Evolutionary conservation across 2,888 invertebrate species (phyloP), one percentile per base, ranked within the genome.

Genomic region (Cataglyphis cursor): DNA sequence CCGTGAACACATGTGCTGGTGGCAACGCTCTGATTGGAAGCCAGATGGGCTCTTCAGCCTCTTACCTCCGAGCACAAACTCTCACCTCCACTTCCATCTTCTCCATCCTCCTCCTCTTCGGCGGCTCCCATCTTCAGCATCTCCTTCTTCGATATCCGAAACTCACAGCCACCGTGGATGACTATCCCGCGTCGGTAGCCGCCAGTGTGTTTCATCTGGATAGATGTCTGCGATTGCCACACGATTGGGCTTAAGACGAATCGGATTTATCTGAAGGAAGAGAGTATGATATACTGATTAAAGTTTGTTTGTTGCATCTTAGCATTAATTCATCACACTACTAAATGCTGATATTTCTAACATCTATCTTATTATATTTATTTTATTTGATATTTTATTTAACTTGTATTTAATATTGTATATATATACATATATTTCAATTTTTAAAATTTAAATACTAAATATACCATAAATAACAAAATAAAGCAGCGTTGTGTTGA

Each of bases 21-120:
- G 92, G 92, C 93, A 92, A 92, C 89, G 86, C 90, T 92, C 92
- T 93, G 93, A 93, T 93, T 93, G 93, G 92, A 91, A 92, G 91
- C 92, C 93, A 93, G 93, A 93, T 93, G 93, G 93, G 92, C 90
- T 93, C 89, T 91, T 90, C 91, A 84, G 87, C 87, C 92, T 91
- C 92, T 93, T 92, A 91, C 91, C 90, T 91, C 82, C 72, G 64
- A 85, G 75, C 72, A 82, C 44, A 57, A 84, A 70, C 54, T 70
- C 81, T 51, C 61, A 73, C 82, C 68, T 38, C 24, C 48, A n/a
- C 48, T 65, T 54, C 61, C 75, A 81, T 28, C 18, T 18, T 48
- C 28, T 75, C 9, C 9, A 59, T 10, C 15, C 38, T 41, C 10
- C 21, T 31, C 81, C 62, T 73, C 85, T 70, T 82, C 74, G 59